Evolutionary conservation across 1,140 invertebrate genomes (phyloP).

Genomic region (Drosophila suzukii): DNA sequence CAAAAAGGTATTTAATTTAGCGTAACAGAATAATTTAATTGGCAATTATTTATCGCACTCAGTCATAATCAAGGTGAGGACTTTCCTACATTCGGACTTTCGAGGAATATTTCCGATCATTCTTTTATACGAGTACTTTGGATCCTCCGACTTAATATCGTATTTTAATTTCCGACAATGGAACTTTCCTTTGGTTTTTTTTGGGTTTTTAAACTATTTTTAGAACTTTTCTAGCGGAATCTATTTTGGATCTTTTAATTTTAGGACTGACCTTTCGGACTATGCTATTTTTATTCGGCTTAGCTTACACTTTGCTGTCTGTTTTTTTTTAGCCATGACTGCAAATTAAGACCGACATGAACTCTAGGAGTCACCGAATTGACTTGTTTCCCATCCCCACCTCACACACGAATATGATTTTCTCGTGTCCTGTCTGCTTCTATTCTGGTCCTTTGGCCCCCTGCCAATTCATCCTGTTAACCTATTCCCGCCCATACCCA

Average conservation of each 20-base stretch:
- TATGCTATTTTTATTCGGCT: too few species aligned
- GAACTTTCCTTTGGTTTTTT: too few species aligned
- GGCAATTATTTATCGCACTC: neutral
- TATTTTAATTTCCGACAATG: too few species aligned
- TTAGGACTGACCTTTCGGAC: too few species aligned
- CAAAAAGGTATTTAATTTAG: neutral
- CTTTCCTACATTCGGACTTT: too few species aligned
- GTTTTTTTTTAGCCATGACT: neutral
- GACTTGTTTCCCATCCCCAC: constrained; percentile 5
- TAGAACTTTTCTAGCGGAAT: too few species aligned
- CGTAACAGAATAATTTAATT: neutral
- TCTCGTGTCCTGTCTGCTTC: constrained; percentile 15
- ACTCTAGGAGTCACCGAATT: neutral
- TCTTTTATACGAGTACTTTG: too few species aligned
- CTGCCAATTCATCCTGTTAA: neutral
- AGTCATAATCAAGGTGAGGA: neutral
- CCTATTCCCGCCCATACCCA: constrained; percentile 12
- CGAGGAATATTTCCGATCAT: too few species aligned
- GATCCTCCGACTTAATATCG: too few species aligned
- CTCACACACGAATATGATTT: constrained; percentile 5
- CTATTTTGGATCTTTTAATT: too few species aligned
- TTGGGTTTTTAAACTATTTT: too few species aligned
- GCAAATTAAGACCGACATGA: constrained; percentile 8
- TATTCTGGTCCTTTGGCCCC: constrained; percentile 3
- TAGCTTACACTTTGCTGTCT: neutral